Evolutionary conservation across 2,888 invertebrate genomes (phyloP).

Genomic region (Nudaria mundana): DNA sequence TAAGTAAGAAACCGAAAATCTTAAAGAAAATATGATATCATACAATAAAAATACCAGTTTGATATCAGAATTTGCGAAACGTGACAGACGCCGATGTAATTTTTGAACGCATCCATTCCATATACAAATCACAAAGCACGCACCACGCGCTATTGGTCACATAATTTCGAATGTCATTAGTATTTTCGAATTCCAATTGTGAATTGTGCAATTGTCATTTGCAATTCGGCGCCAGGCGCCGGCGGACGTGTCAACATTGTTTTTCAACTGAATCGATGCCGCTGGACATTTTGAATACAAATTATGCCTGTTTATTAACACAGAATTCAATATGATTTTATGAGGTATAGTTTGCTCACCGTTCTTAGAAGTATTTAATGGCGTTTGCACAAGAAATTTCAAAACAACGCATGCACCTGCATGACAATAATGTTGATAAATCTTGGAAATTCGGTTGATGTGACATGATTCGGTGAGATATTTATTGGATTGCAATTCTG

Average conservation of each 20-base stretch:
- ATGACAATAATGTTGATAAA: slow-evolving; percentile 48
- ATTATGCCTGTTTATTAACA: slow-evolving; percentile 46
- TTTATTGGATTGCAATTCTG: slow-evolving; percentile 45
- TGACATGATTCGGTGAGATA: slow-evolving; percentile 41
- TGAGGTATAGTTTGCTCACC: slow-evolving; percentile 37
- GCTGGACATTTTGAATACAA: slow-evolving; percentile 66
- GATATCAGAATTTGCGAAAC: slow-evolving; percentile 12
- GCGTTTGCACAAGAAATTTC: slow-evolving; percentile 63
- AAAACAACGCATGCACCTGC: slow-evolving; percentile 67
- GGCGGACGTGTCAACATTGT: slow-evolving; percentile 63
- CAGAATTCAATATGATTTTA: slow-evolving; percentile 55
- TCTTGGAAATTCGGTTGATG: slow-evolving; percentile 42
- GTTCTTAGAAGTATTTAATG: slow-evolving; percentile 60
- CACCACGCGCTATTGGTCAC: slow-evolving; percentile 44
- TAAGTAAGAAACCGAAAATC: too few species aligned
- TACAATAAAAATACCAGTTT: too few species aligned
- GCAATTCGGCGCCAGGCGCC: slow-evolving; percentile 68
- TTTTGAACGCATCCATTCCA: slow-evolving; percentile 50
- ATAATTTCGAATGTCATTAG: slow-evolving; percentile 61
- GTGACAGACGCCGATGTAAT: slow-evolving; percentile 39
- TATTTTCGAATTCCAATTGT: slow-evolving; percentile 65
- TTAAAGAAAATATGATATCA: too few species aligned
- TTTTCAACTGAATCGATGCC: slow-evolving; percentile 52
- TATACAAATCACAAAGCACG: slow-evolving; percentile 47
- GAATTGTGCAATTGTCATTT: slow-evolving; percentile 66